Percentiles rank a stretch among this genome's conserved stretches.
phyloP scores from a whole-genome alignment of 2,888 invertebrate species.

The Lampropteryx suffumata region DNA sequence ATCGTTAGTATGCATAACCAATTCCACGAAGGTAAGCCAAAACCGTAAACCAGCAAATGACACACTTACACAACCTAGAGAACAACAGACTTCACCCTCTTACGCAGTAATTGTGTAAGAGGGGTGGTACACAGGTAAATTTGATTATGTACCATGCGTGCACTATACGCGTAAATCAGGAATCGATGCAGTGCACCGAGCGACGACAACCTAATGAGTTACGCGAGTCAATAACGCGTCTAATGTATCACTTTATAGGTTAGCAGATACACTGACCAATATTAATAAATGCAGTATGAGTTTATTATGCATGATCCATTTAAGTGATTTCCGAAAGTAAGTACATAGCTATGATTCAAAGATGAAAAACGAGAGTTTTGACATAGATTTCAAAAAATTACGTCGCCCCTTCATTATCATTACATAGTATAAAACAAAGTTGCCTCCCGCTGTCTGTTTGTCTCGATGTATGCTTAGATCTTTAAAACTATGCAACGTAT shows the following conservation, averaged over 20 bases:
- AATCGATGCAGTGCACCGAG: conserved; percentile 24
- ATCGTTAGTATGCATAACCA: background rate
- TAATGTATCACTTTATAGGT: no score
- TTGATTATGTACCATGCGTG: conserved; percentile 47
- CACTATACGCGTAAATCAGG: conserved; percentile 45
- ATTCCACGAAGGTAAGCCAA: conserved; percentile 9
- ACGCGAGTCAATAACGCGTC: conserved; percentile 7
- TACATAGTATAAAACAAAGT: no score
- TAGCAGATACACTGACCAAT: no score
- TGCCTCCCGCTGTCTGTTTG: no score
- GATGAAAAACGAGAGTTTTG: background rate
- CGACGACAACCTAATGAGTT: conserved; percentile 16
- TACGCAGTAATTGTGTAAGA: conserved; percentile 28
- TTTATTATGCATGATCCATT: no score
- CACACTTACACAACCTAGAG: conserved; percentile 23
- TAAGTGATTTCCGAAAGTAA: no score
- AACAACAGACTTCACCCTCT: conserved; percentile 25
- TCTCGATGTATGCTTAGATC: no score
- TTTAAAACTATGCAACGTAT: no score
- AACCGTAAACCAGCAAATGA: conserved; percentile 18
- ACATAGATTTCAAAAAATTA: no score
- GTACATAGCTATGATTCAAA: no score
- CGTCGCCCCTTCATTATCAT: no score
- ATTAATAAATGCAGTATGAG: no score
- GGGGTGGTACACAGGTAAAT: conserved; percentile 38